A percentile compares a stretch with the other conserved stretches of the same genome.
phyloP scores from a whole-genome alignment of 2,888 invertebrate species.

The Podotricha telesiphe region DNA sequence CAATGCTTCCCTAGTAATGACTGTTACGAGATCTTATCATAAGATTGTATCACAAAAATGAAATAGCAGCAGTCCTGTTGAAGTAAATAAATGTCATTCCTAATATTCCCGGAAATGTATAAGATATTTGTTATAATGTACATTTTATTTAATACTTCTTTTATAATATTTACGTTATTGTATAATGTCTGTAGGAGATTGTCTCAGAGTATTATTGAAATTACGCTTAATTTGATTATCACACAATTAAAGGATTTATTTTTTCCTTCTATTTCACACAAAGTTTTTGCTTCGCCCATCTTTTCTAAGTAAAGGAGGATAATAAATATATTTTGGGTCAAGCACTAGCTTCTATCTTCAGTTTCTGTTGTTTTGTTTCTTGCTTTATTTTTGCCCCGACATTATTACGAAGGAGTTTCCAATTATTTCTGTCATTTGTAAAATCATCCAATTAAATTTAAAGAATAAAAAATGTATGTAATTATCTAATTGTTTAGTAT shows the following conservation, averaged over 20 bases:
- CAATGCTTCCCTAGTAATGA: too few species aligned
- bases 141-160: not conserved
- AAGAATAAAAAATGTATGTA: too few species aligned
- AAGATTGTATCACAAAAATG: not conserved
- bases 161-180: too few species aligned
- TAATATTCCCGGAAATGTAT: not conserved
- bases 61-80: not conserved
- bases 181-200: not conserved
- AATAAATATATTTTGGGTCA: constrained; percentile 13
- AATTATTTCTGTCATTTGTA: not conserved
- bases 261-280: constrained; percentile 4
- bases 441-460: not conserved
- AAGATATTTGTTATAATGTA: not conserved
- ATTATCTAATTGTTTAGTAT: too few species aligned
- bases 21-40: too few species aligned
- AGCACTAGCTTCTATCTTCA: not conserved
- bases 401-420: not conserved
- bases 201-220: not conserved
- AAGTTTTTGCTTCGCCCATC: constrained; percentile 1
- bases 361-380: not conserved
- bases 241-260: constrained; percentile 5
- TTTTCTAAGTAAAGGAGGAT: constrained; percentile 1
- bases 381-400: not conserved
- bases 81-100: not conserved
- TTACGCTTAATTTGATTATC: not conserved